phyloP scores from a whole-genome alignment of 2,797 vertebrate genomes.

The Saxicola maurus region DNA sequence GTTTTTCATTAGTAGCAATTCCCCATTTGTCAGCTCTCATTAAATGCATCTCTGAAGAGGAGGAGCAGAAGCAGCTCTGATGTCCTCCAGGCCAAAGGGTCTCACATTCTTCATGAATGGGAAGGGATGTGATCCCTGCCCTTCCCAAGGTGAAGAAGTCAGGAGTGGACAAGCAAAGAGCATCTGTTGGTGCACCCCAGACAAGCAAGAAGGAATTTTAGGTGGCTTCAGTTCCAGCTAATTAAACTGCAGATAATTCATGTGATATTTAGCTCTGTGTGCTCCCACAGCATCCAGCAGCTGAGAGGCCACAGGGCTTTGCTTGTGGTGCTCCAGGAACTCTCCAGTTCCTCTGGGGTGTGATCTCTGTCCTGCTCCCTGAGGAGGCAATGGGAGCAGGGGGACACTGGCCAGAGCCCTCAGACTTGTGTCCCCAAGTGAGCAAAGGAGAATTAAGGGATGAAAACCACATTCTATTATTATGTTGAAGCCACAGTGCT shows the following conservation, averaged over 20 bases:
- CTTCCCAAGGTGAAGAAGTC: neutral
- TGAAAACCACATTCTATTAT: neutral
- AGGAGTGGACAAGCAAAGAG: neutral
- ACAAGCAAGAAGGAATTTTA: neutral
- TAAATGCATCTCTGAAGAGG: neutral
- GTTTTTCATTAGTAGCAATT: neutral
- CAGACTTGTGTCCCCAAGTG: fast-evolving
- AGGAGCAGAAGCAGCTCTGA: neutral
- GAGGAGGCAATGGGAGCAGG: neutral
- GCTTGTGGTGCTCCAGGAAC: neutral
- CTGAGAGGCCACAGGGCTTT: neutral
- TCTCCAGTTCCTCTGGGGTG: fast-evolving
- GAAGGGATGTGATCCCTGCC: neutral
- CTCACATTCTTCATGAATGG: neutral
- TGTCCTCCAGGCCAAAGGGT: neutral
- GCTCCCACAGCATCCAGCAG: neutral
- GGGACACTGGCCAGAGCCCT: neutral
- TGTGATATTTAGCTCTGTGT: neutral
- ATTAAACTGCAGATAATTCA: constrained; percentile 8
- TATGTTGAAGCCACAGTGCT: neutral
- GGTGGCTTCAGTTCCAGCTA: neutral
- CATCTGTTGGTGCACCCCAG: neutral
- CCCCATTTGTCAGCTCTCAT: neutral
- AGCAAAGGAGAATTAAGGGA: neutral
- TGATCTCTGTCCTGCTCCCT: neutral